Evolutionary conservation across 1,140 invertebrate species (phyloP).

Genomic region (Trypoxylus dichotomus): DNA sequence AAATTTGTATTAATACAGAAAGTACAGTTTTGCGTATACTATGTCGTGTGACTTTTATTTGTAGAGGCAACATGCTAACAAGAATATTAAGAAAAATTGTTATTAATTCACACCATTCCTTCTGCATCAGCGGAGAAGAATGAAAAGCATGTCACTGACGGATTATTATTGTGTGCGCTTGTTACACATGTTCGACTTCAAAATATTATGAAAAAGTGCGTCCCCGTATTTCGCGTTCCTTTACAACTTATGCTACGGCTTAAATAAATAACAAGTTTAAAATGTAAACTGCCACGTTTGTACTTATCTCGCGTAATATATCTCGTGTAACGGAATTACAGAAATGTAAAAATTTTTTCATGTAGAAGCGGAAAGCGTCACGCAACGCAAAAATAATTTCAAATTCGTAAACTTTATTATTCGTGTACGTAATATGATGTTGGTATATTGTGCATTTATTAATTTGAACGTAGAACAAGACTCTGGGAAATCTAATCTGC

Average conservation of each 20-base stretch:
- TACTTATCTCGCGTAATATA: slow-evolving; percentile 20
- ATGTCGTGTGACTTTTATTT: too few species aligned
- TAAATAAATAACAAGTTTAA: slow-evolving; percentile 25
- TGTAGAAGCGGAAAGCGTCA: background rate
- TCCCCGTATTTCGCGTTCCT: background rate
- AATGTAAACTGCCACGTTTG: slow-evolving; percentile 14
- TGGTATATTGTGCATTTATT: background rate
- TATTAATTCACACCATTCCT: background rate
- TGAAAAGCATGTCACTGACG: slow-evolving; percentile 8
- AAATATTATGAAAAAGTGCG: slow-evolving; percentile 19
- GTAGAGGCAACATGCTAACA: background rate
- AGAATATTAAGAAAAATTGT: slow-evolving; percentile 7
- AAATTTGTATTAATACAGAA: too few species aligned
- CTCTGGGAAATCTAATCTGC: too few species aligned
- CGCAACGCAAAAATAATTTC: slow-evolving; percentile 18
- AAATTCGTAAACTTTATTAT: background rate
- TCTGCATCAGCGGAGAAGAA: background rate
- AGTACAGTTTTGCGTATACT: too few species aligned
- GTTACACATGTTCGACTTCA: background rate
- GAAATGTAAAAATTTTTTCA: slow-evolving; percentile 20
- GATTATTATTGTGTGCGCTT: slow-evolving; percentile 15
- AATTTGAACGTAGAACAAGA: background rate
- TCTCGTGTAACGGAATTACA: slow-evolving; percentile 20
- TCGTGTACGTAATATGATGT: background rate
- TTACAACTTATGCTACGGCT: background rate